These are phyloP conservation scores for Melieria omissa DNA, from an alignment of 2,888 invertebrate species.

Conservation along the genomic window DNA sequence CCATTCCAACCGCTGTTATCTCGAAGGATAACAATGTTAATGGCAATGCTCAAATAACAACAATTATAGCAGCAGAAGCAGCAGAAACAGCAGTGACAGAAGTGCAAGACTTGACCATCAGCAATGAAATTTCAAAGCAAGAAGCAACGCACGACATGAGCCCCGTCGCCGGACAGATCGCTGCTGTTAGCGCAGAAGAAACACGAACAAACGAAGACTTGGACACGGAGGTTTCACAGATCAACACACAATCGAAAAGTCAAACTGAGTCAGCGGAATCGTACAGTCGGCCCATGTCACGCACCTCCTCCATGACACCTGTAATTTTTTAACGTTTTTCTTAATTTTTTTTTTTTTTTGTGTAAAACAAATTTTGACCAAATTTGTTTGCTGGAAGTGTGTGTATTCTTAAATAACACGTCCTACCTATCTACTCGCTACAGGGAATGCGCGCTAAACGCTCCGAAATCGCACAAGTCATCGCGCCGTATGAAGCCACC, in stretches of 20 bases:
- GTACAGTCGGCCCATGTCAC: slow-evolving; percentile 67
- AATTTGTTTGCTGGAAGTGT: neutral
- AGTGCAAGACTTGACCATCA: slow-evolving; percentile 33
- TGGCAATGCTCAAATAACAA: slow-evolving; percentile 49
- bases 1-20: slow-evolving; percentile 3
- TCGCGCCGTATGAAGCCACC: slow-evolving; percentile 91
- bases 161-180: slow-evolving; percentile 36
- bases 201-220: slow-evolving; percentile 65
- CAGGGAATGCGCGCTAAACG: slow-evolving; percentile 77
- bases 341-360: slow-evolving; percentile 22
- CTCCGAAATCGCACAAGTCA: slow-evolving; percentile 93
- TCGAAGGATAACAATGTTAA: slow-evolving; percentile 52
- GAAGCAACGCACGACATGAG: slow-evolving; percentile 9
- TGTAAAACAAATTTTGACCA: slow-evolving; percentile 17
- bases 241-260: slow-evolving; percentile 65
- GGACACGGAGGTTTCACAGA: slow-evolving; percentile 67
- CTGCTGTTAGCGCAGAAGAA: slow-evolving; percentile 54
- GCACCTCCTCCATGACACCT: slow-evolving; percentile 68
- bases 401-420: slow-evolving; percentile 24
- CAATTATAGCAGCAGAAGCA: slow-evolving; percentile 25
- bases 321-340: slow-evolving; percentile 53
- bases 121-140: no score
- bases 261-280: slow-evolving; percentile 64
- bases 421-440: neutral
- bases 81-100: slow-evolving; percentile 34